These are phyloP conservation scores for Molothrus aeneus DNA, from an alignment of 2,797 vertebrate genomes.

Conservation along the genomic window DNA sequence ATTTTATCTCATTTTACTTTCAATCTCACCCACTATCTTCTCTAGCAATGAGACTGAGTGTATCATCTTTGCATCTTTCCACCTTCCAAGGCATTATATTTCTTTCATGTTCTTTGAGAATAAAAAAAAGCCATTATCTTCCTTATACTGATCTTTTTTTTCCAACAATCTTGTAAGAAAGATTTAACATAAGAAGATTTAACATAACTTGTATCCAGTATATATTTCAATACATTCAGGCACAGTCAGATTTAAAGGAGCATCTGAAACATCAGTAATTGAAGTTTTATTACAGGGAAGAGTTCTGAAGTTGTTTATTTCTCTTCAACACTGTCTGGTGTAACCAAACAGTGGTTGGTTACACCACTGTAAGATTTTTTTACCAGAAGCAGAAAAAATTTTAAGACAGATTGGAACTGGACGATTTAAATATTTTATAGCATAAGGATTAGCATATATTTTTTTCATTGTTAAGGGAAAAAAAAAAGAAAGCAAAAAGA, in stretches of 20 bases:
- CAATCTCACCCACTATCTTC: background rate
- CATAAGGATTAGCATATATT: background rate
- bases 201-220: background rate
- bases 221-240: background rate
- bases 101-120: background rate
- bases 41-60: background rate
- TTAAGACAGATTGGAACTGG: background rate
- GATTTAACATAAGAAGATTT: background rate
- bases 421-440: background rate
- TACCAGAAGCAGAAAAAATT: background rate
- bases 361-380: no score
- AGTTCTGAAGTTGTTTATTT: background rate
- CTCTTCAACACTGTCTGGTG: background rate
- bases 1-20: constrained; percentile 14
- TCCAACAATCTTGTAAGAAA: background rate
- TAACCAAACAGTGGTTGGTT: background rate
- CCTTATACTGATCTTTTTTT: background rate
- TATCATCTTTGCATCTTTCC: background rate
- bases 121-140: background rate
- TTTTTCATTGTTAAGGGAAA: background rate
- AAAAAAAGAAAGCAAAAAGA: no score
- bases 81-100: background rate
- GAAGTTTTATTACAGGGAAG: background rate
- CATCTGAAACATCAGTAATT: background rate
- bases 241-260: background rate